A percentile compares a stretch with the other conserved stretches of the same genome.
Evolutionary conservation across 2,797 vertebrate species (phyloP).

Genomic region (Betta splendens): DNA sequence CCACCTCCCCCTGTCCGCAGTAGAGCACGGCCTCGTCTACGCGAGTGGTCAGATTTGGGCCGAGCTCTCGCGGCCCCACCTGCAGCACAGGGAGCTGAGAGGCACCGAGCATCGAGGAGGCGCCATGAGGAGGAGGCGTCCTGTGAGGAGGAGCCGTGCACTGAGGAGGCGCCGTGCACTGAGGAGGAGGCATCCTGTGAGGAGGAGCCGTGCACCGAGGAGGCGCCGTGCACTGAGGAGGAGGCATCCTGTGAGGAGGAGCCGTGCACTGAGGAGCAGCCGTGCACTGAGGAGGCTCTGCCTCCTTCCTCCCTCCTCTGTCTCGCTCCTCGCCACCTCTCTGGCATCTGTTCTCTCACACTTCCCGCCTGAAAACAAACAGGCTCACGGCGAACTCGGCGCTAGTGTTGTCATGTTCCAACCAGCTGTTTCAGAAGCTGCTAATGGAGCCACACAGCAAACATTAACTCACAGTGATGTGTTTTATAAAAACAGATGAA

Average conservation of each 20-base stretch:
- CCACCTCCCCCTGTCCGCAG: constrained; percentile 43
- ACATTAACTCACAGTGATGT: too few relatives aligned
- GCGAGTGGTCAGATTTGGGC: constrained; percentile 42
- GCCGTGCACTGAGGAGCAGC: too few relatives aligned
- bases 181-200: too few relatives aligned
- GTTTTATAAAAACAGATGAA: neutral
- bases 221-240: too few relatives aligned
- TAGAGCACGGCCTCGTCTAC: constrained; percentile 36
- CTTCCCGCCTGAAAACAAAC: constrained; percentile 52
- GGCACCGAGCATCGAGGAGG: constrained; percentile 25
- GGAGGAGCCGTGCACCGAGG: too few relatives aligned
- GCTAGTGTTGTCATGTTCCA: constrained; percentile 29
- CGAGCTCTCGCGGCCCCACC: constrained; percentile 61
- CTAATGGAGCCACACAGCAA: constrained; percentile 30
- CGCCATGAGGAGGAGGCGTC: too few relatives aligned
- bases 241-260: too few relatives aligned
- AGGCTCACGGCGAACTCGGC: constrained; percentile 43
- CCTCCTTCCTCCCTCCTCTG: constrained; percentile 15
- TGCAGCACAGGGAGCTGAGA: constrained; percentile 30
- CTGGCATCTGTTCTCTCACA: constrained; percentile 57
- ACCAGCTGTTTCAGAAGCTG: constrained; percentile 24
- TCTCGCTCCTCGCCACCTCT: constrained; percentile 29
- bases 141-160: too few relatives aligned
- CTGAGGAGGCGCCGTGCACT: too few relatives aligned
- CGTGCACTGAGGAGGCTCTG: too few relatives aligned